These are phyloP conservation scores for Aspiorhynchus laticeps DNA, from an alignment of 2,113 vertebrate genomes.

Conservation along the genomic window DNA sequence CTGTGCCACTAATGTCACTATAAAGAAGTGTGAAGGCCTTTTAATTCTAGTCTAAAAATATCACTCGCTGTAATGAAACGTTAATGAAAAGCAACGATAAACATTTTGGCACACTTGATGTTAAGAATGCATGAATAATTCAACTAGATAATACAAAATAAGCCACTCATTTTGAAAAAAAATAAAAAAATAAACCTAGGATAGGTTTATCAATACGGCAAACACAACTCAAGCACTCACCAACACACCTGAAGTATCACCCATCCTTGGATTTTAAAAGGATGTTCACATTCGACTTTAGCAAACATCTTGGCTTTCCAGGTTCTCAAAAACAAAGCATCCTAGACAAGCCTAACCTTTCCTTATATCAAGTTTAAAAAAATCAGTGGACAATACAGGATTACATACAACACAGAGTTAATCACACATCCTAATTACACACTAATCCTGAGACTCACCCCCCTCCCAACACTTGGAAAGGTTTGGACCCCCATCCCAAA, in stretches of 20 bases:
- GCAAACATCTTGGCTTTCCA: background rate
- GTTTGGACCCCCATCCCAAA: background rate
- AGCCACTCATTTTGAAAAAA: background rate
- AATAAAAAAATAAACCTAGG: background rate
- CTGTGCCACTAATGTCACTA: background rate
- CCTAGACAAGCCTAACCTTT: background rate
- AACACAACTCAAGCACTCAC: background rate
- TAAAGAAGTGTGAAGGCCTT: slow-evolving; percentile 21
- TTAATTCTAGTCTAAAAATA: slow-evolving; percentile 25
- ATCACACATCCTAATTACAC: slow-evolving; percentile 3
- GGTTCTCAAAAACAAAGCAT: background rate
- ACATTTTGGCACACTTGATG: background rate
- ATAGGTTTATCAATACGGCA: background rate
- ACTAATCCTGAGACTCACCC: background rate
- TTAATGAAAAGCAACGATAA: background rate
- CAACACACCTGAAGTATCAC: background rate
- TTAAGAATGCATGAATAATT: background rate
- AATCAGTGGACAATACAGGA: background rate
- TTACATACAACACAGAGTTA: background rate
- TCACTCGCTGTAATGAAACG: background rate
- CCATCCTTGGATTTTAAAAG: background rate
- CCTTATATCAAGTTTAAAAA: background rate
- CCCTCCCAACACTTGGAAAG: slow-evolving; percentile 1
- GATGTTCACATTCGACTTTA: background rate
- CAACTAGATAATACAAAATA: background rate